Evolutionary conservation across 1,140 invertebrate species (phyloP), one percentile per base, ranked within the genome.

Genomic region (Bombus confusus): DNA sequence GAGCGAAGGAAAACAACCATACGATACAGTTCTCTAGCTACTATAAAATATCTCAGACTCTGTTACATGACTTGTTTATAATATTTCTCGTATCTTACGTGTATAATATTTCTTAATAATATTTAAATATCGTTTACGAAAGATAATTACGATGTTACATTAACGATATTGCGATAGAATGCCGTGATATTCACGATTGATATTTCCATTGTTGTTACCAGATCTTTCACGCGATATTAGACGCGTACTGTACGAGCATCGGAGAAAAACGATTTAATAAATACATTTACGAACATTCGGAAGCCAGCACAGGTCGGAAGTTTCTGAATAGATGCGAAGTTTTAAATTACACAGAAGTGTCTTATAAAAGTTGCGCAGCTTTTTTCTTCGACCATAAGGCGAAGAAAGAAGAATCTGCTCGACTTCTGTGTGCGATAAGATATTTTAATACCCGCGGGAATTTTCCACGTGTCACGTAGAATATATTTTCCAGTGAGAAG

Each of bases 371-470:
- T 52, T 66, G 18, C 8, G 15, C 4, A 6, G 28, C 28, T 72
- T 41, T 59, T 66, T 57, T 37, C 47, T 1, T 28, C 41, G 37
- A 37, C 39, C 37, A 41, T 72, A 81, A 73, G 66, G 47, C 28
- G 79, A 57, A 9, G 68, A 41, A 69, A 37, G 64, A 62, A 37
- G 39, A 73, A 80, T 80, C 71, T 66, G 18, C 64, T 8, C 37
- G 72, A 83, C 68, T 88, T 87, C 71, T 73, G 80, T 69, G 47
- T 68, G 39, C 72, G 86, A 87, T 88, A 88, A 87, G 80, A 87
- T 88, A 83, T 80, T 88, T 88, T 88, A 88, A 87, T 88, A 88
- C 87, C 57, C 74, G 80, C 81, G 86, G 81, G 81, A 87, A 87
- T 80, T 83, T 84, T 41, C 71, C 62, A 66, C 80, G 80, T 84